phyloP scores from a whole-genome alignment of 1,140 invertebrate genomes.

The Brachionus calyciflorus region DNA sequence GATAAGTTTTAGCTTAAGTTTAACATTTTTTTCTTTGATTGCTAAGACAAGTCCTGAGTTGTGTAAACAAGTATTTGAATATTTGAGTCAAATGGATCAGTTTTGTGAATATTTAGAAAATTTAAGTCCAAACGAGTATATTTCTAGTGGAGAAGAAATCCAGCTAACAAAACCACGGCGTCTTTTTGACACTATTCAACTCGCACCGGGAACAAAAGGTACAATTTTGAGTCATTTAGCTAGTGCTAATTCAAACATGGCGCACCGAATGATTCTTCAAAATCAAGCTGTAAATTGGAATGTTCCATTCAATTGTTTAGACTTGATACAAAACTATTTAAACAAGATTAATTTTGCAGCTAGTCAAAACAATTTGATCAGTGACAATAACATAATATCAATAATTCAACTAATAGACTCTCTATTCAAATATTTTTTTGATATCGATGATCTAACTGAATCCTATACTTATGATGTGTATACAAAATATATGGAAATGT shows the following conservation, averaged over 20 bases:
- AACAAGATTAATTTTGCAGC: conserved; percentile 16
- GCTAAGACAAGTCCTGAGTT: not conserved
- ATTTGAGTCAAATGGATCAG: conserved; percentile 2
- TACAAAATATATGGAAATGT: conserved; percentile 14
- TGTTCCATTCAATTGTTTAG: not conserved
- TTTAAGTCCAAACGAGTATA: conserved; percentile 7
- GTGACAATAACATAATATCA: not conserved
- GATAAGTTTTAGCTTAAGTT: not conserved
- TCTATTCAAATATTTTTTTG: conserved; percentile 24
- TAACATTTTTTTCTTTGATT: conserved; percentile 28
- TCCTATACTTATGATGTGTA: not conserved
- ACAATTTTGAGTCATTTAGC: not conserved
- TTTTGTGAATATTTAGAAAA: conserved; percentile 43
- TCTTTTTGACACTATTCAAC: not conserved
- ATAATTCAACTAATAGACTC: conserved; percentile 21
- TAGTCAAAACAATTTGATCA: not conserved
- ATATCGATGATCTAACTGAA: not conserved
- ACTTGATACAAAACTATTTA: conserved; percentile 19
- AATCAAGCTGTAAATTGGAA: conserved; percentile 17
- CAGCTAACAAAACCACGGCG: not conserved
- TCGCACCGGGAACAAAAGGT: not conserved
- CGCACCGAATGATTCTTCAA: conserved; percentile 23
- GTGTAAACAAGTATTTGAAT: conserved; percentile 7
- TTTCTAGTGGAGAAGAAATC: not conserved
- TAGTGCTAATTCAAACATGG: not conserved